phyloP scores from a whole-genome alignment of 2,797 vertebrate species.

The Tarsius wallacei region DNA sequence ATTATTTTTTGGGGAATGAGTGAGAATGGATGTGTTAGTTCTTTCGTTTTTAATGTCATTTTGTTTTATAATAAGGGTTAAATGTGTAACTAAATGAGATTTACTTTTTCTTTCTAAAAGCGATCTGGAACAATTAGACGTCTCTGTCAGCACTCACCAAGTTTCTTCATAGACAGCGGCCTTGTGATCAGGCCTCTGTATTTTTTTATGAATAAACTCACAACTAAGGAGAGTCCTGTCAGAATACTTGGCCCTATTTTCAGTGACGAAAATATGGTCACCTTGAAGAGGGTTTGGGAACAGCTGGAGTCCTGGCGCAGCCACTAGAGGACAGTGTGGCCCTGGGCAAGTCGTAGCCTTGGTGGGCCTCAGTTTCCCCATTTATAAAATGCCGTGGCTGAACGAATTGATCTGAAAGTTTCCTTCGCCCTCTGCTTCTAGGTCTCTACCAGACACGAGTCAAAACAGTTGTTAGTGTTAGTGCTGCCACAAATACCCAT shows the following conservation, averaged over 20 bases:
- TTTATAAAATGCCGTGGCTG: neutral
- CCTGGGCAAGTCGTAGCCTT: neutral
- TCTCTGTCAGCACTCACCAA: no score
- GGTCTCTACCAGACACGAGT: slow-evolving; percentile 35
- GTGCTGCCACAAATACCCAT: slow-evolving; percentile 70
- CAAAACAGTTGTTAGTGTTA: slow-evolving; percentile 77
- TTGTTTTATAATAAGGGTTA: slow-evolving; percentile 38
- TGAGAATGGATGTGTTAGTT: neutral
- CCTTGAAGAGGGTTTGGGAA: neutral
- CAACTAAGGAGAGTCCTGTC: neutral
- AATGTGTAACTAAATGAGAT: neutral
- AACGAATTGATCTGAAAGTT: neutral
- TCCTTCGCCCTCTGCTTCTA: neutral
- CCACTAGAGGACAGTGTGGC: no score
- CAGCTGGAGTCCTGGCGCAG: neutral
- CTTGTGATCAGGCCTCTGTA: neutral
- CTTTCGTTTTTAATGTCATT: neutral
- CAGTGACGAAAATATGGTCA: neutral
- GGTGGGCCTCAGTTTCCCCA: slow-evolving; percentile 68
- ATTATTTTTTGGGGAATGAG: neutral
- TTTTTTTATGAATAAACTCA: neutral
- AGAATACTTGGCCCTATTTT: neutral
- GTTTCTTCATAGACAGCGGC: neutral
- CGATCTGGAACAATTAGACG: neutral
- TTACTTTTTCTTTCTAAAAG: neutral